Conservation (phyloP, 2,888 invertebrate genomes). For the Nomada flava region DNA sequence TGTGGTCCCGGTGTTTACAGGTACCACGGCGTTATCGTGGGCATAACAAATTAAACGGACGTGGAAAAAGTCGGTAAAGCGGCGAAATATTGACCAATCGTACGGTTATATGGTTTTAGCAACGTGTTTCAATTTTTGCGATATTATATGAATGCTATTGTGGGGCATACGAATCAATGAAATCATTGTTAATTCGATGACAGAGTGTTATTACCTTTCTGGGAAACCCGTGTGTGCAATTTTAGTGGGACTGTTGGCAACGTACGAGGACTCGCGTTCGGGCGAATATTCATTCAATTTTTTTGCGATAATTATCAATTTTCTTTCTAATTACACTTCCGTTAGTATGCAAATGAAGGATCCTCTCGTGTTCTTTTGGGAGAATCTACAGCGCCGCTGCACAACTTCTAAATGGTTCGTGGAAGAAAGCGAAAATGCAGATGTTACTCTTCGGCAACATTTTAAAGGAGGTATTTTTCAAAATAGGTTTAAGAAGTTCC, state of each 20-base stretch:
- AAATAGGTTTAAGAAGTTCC: too few species aligned
- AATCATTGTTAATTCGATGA: conserved; percentile 5
- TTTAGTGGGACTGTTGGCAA: neutral
- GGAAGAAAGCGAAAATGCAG: neutral
- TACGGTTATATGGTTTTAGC: conserved; percentile 12
- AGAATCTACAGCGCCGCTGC: neutral
- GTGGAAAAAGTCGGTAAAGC: conserved; percentile 22
- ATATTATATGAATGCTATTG: neutral
- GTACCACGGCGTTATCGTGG: neutral
- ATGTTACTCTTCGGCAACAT: neutral
- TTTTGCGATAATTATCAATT: conserved; percentile 4
- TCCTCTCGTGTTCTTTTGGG: neutral
- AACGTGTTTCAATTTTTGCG: conserved; percentile 27
- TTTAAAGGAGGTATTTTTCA: neutral
- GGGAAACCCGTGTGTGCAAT: neutral
- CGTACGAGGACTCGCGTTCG: neutral
- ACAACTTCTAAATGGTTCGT: neutral
- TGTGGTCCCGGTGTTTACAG: conserved; percentile 1
- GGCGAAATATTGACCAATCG: conserved; percentile 2
- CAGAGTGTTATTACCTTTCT: conserved; percentile 5
- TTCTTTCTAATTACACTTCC: conserved; percentile 25
- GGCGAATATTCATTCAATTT: too few species aligned
- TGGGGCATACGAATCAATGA: conserved; percentile 8
- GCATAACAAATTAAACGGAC: conserved; percentile 27
- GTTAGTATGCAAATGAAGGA: conserved; percentile 14